A percentile compares a stretch with the other conserved stretches of the same genome.
phyloP scores from a whole-genome alignment of 2,113 vertebrate species.

The Turdus rufiventris region DNA sequence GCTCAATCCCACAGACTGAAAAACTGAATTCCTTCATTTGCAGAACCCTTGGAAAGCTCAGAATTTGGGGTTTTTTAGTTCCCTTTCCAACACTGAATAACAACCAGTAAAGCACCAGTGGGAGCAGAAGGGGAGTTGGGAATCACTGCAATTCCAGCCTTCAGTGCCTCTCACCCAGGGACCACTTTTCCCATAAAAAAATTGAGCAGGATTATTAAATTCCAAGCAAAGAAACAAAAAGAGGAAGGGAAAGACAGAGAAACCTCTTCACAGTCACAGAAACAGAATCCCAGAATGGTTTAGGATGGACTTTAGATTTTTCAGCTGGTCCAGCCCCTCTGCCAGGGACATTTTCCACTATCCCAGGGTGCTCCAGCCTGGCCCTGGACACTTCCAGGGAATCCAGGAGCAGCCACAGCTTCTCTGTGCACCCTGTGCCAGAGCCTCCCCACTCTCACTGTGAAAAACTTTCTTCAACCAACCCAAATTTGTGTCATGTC shows the following conservation, averaged over 20 bases:
- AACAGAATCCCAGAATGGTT: not conserved
- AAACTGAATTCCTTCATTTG: not conserved
- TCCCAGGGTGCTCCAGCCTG: not conserved
- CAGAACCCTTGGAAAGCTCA: not conserved
- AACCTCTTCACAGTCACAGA: not conserved
- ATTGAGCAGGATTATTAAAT: not conserved
- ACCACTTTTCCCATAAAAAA: rapidly evolving
- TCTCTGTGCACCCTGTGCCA: not conserved
- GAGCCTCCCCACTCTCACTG: rapidly evolving
- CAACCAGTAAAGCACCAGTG: not conserved
- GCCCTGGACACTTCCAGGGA: not conserved
- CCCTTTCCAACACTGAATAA: not conserved
- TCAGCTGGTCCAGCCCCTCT: not conserved
- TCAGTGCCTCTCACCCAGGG: not conserved
- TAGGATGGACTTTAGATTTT: not conserved
- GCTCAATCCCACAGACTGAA: not conserved
- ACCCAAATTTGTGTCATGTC: not conserved
- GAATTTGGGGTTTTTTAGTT: not conserved
- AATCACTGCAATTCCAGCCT: not conserved
- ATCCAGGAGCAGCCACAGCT: not conserved
- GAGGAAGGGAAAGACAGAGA: not conserved
- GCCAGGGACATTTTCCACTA: not conserved
- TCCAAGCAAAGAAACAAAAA: not conserved
- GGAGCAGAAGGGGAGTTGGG: not conserved
- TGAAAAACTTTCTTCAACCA: not conserved